A percentile compares a stretch with the other conserved stretches of the same genome.
Conservation (phyloP, 2,888 invertebrate species). For the Alsophila aescularia region DNA sequence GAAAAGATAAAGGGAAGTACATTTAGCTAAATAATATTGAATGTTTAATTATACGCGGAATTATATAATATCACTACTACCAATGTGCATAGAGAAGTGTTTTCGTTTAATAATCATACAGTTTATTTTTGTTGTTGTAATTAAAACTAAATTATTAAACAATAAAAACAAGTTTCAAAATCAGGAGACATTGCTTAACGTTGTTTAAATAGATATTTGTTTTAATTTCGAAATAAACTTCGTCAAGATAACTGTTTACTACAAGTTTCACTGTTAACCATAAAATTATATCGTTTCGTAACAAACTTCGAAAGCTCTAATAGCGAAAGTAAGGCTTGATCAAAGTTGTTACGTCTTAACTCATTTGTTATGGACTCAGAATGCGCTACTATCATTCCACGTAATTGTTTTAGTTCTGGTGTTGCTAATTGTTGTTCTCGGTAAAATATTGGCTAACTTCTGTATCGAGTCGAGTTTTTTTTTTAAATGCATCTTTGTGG, state of each 20-base stretch:
- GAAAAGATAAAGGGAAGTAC: too few species aligned
- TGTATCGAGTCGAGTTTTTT: background rate
- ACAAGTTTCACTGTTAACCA: conserved; percentile 32
- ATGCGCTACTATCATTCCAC: conserved; percentile 31
- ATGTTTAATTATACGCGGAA: too few species aligned
- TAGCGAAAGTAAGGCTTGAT: conserved; percentile 52
- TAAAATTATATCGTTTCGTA: conserved; percentile 31
- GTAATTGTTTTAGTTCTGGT: conserved; percentile 33
- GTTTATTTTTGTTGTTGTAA: too few species aligned
- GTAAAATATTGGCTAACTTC: conserved; percentile 26
- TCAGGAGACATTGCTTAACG: background rate
- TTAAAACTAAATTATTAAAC: too few species aligned
- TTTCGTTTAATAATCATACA: too few species aligned
- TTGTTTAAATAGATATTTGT: background rate
- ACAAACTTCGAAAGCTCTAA: conserved; percentile 19
- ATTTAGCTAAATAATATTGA: too few species aligned
- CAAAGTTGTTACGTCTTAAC: conserved; percentile 51
- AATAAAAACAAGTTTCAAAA: background rate
- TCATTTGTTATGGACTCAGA: conserved; percentile 31
- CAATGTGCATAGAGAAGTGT: too few species aligned
- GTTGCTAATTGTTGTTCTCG: conserved; percentile 31
- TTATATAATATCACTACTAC: too few species aligned
- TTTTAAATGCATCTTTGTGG: background rate
- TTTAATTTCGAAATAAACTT: conserved; percentile 10
- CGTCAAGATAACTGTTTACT: conserved; percentile 30